phyloP scores from a whole-genome alignment of 2,113 vertebrate genomes.

The Mustela nigripes region DNA sequence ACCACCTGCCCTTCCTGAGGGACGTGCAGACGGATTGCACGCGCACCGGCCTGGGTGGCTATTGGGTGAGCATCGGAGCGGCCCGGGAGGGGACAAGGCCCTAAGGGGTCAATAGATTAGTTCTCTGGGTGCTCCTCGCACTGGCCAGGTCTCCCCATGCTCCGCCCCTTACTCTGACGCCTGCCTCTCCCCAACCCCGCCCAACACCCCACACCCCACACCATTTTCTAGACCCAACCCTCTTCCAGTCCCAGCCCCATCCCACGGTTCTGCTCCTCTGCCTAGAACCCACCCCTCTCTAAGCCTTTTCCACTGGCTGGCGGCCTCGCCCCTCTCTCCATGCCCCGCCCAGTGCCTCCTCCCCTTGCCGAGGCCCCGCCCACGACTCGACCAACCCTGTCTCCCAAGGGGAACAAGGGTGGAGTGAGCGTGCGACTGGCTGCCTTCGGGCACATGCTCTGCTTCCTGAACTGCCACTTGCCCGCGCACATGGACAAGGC shows the following conservation, averaged over 20 bases:
- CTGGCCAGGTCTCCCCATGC: background rate
- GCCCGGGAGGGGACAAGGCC: background rate
- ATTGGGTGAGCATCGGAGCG: constrained; percentile 90
- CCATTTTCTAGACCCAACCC: background rate
- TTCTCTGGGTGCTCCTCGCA: background rate
- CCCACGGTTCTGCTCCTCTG: background rate
- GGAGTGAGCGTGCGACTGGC: constrained; percentile 94
- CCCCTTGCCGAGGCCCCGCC: background rate
- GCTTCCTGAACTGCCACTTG: constrained; percentile 99
- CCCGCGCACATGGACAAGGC: constrained; percentile 98
- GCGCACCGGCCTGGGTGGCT: constrained; percentile 96
- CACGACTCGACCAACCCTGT: background rate
- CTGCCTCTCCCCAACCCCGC: background rate
- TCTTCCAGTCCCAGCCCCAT: background rate
- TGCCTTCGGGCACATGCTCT: constrained; percentile 96
- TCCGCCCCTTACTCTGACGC: no score
- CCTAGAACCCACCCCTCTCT: background rate
- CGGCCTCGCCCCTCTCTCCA: background rate
- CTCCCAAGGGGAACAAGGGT: constrained; percentile 96
- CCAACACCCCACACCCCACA: background rate
- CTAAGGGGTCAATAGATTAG: background rate
- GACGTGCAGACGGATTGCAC: constrained; percentile 95
- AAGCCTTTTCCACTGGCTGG: background rate
- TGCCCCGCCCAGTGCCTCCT: background rate
- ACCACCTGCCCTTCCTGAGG: constrained; percentile 93